Evolutionary conservation across 2,888 invertebrate genomes (phyloP).

Genomic region (Tricholauxania praeusta): DNA sequence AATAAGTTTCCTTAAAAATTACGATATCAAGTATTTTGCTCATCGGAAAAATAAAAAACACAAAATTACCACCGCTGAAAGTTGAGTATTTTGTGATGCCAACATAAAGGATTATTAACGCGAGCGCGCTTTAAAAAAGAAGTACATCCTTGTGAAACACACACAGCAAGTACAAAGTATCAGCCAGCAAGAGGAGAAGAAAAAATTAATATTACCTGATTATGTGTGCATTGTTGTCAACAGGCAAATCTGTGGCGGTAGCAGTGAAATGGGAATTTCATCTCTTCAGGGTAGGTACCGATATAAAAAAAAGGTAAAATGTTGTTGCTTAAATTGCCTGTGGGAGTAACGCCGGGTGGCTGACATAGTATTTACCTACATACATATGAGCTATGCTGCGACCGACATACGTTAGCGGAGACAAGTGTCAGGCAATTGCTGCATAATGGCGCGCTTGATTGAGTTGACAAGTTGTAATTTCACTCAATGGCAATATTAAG

Average conservation of each 20-base stretch:
- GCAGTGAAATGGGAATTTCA: no score
- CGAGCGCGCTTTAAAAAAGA: constrained; percentile 10
- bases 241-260: no score
- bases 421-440: constrained; percentile 62
- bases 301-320: no score
- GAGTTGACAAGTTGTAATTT: constrained; percentile 65
- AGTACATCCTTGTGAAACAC: constrained; percentile 9
- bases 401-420: constrained; percentile 51
- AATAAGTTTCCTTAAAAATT: no score
- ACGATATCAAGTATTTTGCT: no score
- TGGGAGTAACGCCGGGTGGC: constrained; percentile 17
- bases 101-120: constrained; percentile 57
- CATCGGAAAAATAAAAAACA: no score
- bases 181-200: constrained; percentile 17
- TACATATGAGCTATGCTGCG: neutral
- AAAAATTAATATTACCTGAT: constrained; percentile 60
- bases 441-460: constrained; percentile 64
- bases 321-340: neutral
- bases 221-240: constrained; percentile 53
- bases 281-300: no score
- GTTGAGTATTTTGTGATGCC: no score
- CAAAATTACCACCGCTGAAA: no score
- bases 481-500: constrained; percentile 26
- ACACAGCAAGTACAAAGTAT: neutral
- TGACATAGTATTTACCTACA: constrained; percentile 4